Base-by-base conservation (phyloP, 2,888 invertebrate species). In the Arrhopalites spinosus region DNA sequence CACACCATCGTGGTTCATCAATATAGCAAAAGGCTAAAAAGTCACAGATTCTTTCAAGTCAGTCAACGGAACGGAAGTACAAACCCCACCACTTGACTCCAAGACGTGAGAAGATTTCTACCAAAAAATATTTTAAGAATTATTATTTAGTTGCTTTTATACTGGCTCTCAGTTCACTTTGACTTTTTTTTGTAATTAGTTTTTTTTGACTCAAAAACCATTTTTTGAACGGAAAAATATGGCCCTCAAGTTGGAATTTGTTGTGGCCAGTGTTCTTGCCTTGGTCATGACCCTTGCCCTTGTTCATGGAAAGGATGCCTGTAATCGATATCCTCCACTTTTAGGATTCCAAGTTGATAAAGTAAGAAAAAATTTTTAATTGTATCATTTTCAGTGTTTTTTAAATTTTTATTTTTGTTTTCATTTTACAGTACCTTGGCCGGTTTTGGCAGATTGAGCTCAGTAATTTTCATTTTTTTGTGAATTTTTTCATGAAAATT, bases 381-480 rank as follows among this genome's bases (percentile, higher is more conserved):
- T 69, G 13, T 27, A n/a, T 68, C 25, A 20, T 67, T 30, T 15
- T 23, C 36, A 23, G 23, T 53, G 17, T 53, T 53, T 3, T 17
- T 53, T 5, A 17, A 59, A 59, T 59, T 15, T 59, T 59, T n/a
- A n/a, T n/a, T n/a, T n/a, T n/a, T n/a, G n/a, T n/a, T n/a, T n/a
- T n/a, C n/a, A n/a, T 27, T 69, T 63, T 77, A 15, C 76, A 84
- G 83, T 84, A 84, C 72, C 78, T 83, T 76, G 83, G 84, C 8
- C 73, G 83, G 63, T 84, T 83, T 83, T 84, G 81, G 83, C 84
- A 84, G 77, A 83, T 83, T 79, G 84, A 84, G 74, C 36, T 36
- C 36, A 36, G 36, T 36, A 36, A 36, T 36, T 36, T 36, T 36
- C 5, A 36, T 11, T 36, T 36, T 36, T 36, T 36, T 36, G 3